These are phyloP conservation scores for Asobara japonica DNA, from an alignment of 1,140 invertebrate genomes.

Conservation along the genomic window DNA sequence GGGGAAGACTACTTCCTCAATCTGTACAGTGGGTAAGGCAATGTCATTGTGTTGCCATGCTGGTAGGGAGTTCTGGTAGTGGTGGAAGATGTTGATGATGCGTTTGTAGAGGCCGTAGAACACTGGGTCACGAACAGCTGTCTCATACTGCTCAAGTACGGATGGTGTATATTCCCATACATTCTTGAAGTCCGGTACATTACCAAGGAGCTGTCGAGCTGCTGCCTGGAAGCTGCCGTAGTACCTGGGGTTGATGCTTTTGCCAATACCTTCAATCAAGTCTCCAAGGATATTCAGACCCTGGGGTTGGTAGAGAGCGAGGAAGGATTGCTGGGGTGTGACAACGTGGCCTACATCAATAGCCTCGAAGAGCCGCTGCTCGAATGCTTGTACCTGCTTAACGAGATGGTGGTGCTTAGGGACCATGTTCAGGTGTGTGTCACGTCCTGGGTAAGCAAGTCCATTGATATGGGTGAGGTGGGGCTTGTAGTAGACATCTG, in stretches of 20 bases:
- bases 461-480: conserved; percentile 73
- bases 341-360: conserved; percentile 73
- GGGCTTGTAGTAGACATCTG: conserved; percentile 71
- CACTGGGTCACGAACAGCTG: conserved; percentile 66
- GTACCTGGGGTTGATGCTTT: conserved; percentile 65
- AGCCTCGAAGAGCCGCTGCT: conserved; percentile 72
- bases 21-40: conserved; percentile 71
- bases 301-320: conserved; percentile 60
- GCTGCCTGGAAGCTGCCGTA: conserved; percentile 70
- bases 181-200: conserved; percentile 48
- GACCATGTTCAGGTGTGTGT: conserved; percentile 67
- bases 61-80: conserved; percentile 69
- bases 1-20: conserved; percentile 72
- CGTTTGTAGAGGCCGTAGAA: conserved; percentile 67
- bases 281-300: conserved; percentile 66
- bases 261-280: conserved; percentile 62
- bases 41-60: conserved; percentile 74
- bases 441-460: conserved; percentile 71
- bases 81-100: conserved; percentile 64
- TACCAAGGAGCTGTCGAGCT: conserved; percentile 71
- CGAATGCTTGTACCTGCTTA: conserved; percentile 65
- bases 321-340: conserved; percentile 58
- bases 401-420: conserved; percentile 63
- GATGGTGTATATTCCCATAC: conserved; percentile 63
- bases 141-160: conserved; percentile 62